Percentiles rank a stretch among this genome's conserved stretches.
phyloP scores from a whole-genome alignment of 2,797 vertebrate genomes.

The Bovichtus diacanthus region DNA sequence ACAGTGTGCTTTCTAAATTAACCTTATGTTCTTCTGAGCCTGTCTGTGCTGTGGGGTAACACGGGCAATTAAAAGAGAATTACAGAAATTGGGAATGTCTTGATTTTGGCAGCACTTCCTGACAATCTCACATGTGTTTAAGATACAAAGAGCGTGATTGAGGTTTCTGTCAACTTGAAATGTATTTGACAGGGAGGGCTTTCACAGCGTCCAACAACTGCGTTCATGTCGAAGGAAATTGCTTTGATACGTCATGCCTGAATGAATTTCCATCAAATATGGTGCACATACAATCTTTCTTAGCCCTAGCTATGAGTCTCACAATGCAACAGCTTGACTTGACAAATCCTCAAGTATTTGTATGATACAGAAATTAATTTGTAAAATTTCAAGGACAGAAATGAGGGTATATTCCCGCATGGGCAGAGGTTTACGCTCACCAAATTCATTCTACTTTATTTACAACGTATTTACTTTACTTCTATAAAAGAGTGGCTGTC shows the following conservation, averaged over 20 bases:
- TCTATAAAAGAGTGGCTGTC: constrained; percentile 31
- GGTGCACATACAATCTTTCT: neutral
- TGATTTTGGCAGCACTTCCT: constrained; percentile 3
- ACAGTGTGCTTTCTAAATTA: constrained; percentile 2
- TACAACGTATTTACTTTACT: constrained; percentile 24
- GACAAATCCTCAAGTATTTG: too few relatives aligned
- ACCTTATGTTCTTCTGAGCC: constrained; percentile 7
- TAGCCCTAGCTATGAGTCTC: too few relatives aligned
- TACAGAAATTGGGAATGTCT: neutral
- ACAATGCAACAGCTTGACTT: too few relatives aligned
- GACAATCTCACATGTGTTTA: neutral
- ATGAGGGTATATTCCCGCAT: neutral
- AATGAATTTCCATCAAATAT: neutral
- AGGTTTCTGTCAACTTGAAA: neutral
- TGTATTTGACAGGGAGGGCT: neutral
- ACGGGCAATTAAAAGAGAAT: neutral
- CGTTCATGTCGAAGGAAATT: constrained; percentile 16
- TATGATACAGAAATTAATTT: neutral
- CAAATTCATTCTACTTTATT: constrained; percentile 14
- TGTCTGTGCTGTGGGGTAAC: neutral
- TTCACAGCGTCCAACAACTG: neutral
- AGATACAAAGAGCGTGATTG: neutral
- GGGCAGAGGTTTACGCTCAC: neutral
- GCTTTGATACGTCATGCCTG: neutral
- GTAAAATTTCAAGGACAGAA: neutral